Evolutionary conservation across 1,140 invertebrate genomes (phyloP).

Genomic region (Temnothorax longispinosus): DNA sequence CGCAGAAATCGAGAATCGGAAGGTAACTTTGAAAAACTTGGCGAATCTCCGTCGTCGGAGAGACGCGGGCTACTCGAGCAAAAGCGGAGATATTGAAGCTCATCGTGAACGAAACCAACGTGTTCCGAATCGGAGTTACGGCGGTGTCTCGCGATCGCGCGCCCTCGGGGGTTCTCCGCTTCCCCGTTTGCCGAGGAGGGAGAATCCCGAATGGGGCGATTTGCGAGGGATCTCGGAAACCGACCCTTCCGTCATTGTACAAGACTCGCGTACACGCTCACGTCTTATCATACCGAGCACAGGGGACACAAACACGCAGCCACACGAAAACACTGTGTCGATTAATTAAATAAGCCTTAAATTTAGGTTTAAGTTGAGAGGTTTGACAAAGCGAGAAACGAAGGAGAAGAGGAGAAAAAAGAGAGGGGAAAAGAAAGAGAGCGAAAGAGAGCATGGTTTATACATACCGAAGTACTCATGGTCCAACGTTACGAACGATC

Average conservation of each 20-base stretch:
- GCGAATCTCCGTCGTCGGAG: not conserved
- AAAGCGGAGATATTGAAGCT: slow-evolving; percentile 49
- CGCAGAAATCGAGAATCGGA: not conserved
- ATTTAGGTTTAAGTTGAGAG: slow-evolving; percentile 75
- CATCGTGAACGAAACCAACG: slow-evolving; percentile 22
- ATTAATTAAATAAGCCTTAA: slow-evolving; percentile 82
- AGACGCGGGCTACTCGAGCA: not conserved
- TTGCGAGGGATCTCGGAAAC: not conserved
- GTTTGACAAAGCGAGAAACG: slow-evolving; percentile 35
- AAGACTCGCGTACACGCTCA: slow-evolving; percentile 41
- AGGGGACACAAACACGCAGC: slow-evolving; percentile 69
- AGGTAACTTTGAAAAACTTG: not conserved
- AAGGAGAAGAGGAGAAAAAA: slow-evolving; percentile 38
- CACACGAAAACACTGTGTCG: slow-evolving; percentile 74
- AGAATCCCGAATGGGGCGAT: not conserved
- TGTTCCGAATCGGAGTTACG: slow-evolving; percentile 19
- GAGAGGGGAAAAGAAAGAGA: not conserved
- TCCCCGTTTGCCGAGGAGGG: not conserved
- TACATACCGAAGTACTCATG: slow-evolving; percentile 25
- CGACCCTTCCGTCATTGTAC: slow-evolving; percentile 6
- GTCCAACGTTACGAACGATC: not conserved
- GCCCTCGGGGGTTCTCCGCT: not conserved
- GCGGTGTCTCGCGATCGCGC: not conserved
- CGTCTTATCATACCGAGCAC: slow-evolving; percentile 63
- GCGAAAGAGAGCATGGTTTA: slow-evolving; percentile 35